phyloP scores from a whole-genome alignment of 2,797 vertebrate species.

The Chelidonichthys spinosus region DNA sequence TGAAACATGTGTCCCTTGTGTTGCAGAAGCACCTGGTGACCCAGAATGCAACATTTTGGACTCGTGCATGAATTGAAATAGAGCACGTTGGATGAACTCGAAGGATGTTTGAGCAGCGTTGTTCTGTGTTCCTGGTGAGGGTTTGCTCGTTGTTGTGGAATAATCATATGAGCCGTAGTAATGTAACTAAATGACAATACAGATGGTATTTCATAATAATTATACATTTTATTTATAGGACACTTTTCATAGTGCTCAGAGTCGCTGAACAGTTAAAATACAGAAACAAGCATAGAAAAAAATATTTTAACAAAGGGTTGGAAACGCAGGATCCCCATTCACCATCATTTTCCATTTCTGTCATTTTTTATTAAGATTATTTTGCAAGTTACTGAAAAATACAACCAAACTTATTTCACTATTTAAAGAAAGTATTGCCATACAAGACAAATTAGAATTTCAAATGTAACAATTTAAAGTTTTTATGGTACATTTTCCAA shows the following conservation, averaged over 20 bases:
- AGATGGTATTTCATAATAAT: background rate
- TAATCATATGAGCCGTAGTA: background rate
- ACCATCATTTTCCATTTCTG: background rate
- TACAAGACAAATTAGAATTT: background rate
- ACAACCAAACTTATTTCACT: background rate
- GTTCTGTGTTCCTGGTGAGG: background rate
- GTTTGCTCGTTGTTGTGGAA: background rate
- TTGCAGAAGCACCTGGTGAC: background rate
- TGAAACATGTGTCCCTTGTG: constrained; percentile 34
- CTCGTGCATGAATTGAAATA: background rate
- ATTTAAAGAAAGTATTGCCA: background rate
- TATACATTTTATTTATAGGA: no score
- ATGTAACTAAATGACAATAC: background rate
- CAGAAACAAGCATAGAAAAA: no score
- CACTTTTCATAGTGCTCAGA: no score
- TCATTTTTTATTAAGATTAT: background rate
- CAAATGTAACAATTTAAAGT: background rate
- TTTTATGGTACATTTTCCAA: background rate
- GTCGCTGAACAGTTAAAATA: no score
- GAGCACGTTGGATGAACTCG: constrained; percentile 14
- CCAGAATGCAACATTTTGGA: background rate
- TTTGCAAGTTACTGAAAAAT: background rate
- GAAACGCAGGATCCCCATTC: background rate
- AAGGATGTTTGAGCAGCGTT: background rate
- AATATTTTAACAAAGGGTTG: no score